Percentiles rank a stretch among this genome's conserved stretches.
phyloP scores from a whole-genome alignment of 2,113 vertebrate species.

The Tinamus guttatus region DNA sequence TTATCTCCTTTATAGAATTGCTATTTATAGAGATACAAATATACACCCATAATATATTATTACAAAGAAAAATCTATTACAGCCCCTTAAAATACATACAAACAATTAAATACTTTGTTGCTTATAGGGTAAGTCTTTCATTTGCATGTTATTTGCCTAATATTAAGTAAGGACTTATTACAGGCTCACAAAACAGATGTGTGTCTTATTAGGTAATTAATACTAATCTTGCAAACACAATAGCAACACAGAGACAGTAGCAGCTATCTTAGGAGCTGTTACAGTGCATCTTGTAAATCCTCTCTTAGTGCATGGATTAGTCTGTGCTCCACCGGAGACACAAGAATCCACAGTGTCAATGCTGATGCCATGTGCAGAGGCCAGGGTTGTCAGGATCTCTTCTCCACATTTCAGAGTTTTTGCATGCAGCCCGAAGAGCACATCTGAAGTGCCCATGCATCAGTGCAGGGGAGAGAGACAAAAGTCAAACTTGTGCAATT shows the following conservation, averaged over 20 bases:
- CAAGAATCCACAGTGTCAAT: background rate
- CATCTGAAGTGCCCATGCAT: background rate
- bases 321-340: slow-evolving; percentile 42
- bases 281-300: slow-evolving; percentile 57
- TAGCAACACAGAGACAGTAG: slow-evolving; percentile 57
- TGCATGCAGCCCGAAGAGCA: background rate
- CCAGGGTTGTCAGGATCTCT: background rate
- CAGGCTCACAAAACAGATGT: slow-evolving; percentile 39
- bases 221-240: slow-evolving; percentile 68
- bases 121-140: background rate
- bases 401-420: background rate
- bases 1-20: background rate
- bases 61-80: background rate
- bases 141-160: slow-evolving; percentile 21
- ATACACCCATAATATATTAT: background rate
- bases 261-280: slow-evolving; percentile 67
- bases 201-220: slow-evolving; percentile 61
- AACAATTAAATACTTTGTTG: slow-evolving; percentile 9
- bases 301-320: slow-evolving; percentile 47
- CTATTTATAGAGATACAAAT: background rate
- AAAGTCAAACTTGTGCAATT: background rate
- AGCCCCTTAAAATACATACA: background rate
- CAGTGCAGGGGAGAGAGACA: background rate
- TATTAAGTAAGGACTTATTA: slow-evolving; percentile 47
- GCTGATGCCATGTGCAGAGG: background rate